Base-by-base conservation (phyloP, 2,888 invertebrate genomes). In the Tipula helvola region DNA sequence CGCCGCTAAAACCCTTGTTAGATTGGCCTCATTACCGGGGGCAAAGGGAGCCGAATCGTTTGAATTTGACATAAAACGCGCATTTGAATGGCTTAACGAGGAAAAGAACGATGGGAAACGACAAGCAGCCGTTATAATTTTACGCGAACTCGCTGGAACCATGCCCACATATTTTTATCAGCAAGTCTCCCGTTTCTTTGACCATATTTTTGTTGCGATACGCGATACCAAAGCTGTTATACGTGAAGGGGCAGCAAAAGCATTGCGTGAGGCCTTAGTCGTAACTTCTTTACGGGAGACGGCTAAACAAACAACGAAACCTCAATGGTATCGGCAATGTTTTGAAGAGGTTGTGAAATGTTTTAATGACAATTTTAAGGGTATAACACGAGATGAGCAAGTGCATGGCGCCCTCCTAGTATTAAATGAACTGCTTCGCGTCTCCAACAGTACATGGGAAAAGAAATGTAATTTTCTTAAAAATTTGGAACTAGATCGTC, bases 141-240 rank as follows among this genome's bases (percentile, higher is more conserved):
- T 99, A 12, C 95, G 97, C 89, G 99, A 99, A 92, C 92, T 99
- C 86, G 99, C 99, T 3, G 95, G 97, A 44, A 97, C 97, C 10
- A 97, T 98, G 93, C 99, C 99, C 0, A 99, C 99, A 8, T 98
- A 98, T 91, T 99, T 99, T 91, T 99, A 97, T 90, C 97, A 97
- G 90, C 97, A 97, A 92, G 97, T 97, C 0, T 96, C 97, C 16
- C 96, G 96, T 18, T 98, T 98, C 91, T 98, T 99, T 90, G 98
- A 98, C 88, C 95, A 97, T 87, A 97, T 99, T 88, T 96, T 98
- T 89, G 95, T 96, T 90, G 97, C 98, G 0, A 94, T 98, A 85
- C 95, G 97, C 89, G 98, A 99, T 92, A 95, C 97, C 0, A 98
- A 98, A 92, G 95, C 96, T 5, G 95, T 95, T 47, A 97, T 99